Percentiles rank a stretch among this genome's conserved stretches.
Evolutionary conservation across 2,797 vertebrate genomes (phyloP).

Genomic region (Graptemys geographica): DNA sequence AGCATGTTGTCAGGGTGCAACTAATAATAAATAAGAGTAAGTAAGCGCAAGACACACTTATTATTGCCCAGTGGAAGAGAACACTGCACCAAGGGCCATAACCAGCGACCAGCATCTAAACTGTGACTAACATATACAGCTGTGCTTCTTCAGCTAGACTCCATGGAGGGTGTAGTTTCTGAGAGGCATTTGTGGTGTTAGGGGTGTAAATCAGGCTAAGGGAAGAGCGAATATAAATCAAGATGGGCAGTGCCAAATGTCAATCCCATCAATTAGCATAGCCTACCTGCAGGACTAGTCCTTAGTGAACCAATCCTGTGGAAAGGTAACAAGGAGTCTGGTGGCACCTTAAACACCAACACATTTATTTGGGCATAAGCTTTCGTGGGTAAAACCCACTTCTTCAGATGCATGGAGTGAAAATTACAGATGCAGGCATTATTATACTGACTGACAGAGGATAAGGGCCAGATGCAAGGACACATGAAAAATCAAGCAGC

Average conservation of each 20-base stretch:
- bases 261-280: fast-evolving
- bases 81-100: background rate
- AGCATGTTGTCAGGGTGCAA: background rate
- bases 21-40: background rate
- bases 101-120: background rate
- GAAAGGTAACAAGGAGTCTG: background rate
- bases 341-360: too few species aligned
- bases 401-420: too few species aligned
- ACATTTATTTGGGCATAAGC: too few species aligned
- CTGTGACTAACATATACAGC: background rate
- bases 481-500: fast-evolving
- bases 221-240: background rate
- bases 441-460: background rate
- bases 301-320: background rate
- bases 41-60: background rate
- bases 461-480: background rate
- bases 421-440: too few species aligned
- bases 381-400: too few species aligned
- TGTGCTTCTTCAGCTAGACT: background rate
- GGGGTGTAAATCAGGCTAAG: background rate
- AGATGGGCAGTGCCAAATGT: background rate
- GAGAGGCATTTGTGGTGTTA: too few species aligned
- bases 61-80: conserved; percentile 13
- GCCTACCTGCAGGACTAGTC: fast-evolving
- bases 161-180: background rate